Evolutionary conservation across 2,888 invertebrate genomes (phyloP).

Genomic region (Spodoptera picta): DNA sequence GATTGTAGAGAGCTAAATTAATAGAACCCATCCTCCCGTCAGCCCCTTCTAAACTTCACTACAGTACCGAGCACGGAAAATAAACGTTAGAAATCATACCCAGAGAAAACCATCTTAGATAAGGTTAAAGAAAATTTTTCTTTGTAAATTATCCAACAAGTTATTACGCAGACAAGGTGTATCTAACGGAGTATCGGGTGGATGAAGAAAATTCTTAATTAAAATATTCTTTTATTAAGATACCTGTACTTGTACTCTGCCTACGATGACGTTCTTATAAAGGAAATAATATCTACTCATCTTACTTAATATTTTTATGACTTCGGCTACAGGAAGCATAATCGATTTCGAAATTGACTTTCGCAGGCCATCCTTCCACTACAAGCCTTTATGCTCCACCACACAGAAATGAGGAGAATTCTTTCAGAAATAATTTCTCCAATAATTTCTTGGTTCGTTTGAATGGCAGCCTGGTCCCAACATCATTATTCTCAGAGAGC

Average conservation of each 20-base stretch:
- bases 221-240: too few relatives aligned
- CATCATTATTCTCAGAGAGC: conserved; percentile 41
- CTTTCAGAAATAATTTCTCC: not conserved
- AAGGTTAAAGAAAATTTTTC: not conserved
- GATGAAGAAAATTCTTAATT: too few relatives aligned
- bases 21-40: conserved; percentile 23
- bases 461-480: conserved; percentile 23
- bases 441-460: conserved; percentile 16
- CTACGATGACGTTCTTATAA: too few relatives aligned
- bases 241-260: too few relatives aligned
- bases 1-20: conserved; percentile 42
- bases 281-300: too few relatives aligned
- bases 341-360: too few relatives aligned
- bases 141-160: not conserved
- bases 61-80: conserved; percentile 7
- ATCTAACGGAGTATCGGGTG: too few relatives aligned
- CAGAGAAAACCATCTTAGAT: conserved; percentile 6
- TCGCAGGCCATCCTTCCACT: too few relatives aligned
- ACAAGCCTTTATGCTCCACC: too few relatives aligned
- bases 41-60: conserved; percentile 27
- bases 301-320: too few relatives aligned
- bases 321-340: too few relatives aligned
- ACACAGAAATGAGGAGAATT: not conserved
- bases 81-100: conserved; percentile 9
- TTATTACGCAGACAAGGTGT: not conserved